Conservation (phyloP, 2,888 invertebrate species). For the Neocrepidodera transversa region DNA sequence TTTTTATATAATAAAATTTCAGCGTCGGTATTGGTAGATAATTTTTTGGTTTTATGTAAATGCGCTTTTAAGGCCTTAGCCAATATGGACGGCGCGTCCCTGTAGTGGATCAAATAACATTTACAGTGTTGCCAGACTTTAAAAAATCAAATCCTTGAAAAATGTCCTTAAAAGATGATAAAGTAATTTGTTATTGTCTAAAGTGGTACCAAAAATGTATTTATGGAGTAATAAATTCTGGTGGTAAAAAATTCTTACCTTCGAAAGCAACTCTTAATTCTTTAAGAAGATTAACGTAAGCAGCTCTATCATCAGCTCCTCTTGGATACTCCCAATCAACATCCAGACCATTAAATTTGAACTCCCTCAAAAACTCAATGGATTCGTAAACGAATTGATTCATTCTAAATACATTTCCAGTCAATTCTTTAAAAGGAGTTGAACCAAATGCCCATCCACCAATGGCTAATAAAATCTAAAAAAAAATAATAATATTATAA, state of each 20-base stretch:
- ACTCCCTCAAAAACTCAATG: conserved; percentile 89
- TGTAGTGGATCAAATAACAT: too few relatives aligned
- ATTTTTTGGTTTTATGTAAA: too few relatives aligned
- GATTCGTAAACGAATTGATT: conserved; percentile 95
- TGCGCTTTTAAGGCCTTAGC: too few relatives aligned
- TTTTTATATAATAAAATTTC: too few relatives aligned
- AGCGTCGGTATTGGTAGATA: too few relatives aligned
- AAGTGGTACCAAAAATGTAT: too few relatives aligned
- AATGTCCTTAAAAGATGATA: too few relatives aligned
- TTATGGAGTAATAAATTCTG: too few relatives aligned
- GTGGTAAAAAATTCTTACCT: conserved; percentile 54
- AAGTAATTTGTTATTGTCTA: too few relatives aligned
- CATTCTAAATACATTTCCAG: conserved; percentile 90
- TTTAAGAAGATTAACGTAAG: conserved; percentile 83
- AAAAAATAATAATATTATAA: conserved; percentile 1
- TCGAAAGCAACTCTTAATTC: conserved; percentile 92
- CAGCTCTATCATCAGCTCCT: conserved; percentile 84
- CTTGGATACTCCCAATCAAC: conserved; percentile 96
- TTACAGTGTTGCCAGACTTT: too few relatives aligned
- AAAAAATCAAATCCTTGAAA: too few relatives aligned
- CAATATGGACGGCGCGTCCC: too few relatives aligned
- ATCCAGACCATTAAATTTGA: conserved; percentile 91
- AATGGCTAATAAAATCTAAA: conserved; percentile 80
- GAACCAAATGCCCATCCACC: conserved; percentile 98
- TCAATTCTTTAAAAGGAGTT: conserved; percentile 91